phyloP scores from a whole-genome alignment of 2,113 vertebrate species.

The Balaeniceps rex region DNA sequence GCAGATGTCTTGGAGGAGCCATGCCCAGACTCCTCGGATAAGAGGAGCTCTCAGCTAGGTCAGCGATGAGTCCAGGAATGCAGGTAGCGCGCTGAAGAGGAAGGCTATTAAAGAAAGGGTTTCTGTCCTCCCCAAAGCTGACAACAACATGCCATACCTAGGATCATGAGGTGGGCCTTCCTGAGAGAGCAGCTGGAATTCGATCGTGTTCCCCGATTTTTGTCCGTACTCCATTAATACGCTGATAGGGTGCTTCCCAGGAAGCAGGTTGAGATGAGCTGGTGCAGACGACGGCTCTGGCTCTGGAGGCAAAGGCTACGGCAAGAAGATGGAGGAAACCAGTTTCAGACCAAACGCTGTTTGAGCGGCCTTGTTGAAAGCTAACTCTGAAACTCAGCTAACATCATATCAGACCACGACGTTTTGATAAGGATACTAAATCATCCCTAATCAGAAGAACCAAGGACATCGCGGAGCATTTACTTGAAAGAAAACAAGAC shows the following conservation, averaged over 20 bases:
- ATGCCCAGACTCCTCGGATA: background rate
- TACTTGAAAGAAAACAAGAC: background rate
- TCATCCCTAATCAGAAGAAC: too few species aligned
- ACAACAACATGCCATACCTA: slow-evolving; percentile 71
- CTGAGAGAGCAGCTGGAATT: slow-evolving; percentile 90
- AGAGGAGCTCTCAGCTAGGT: background rate
- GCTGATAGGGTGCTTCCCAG: slow-evolving; percentile 92
- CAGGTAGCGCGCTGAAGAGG: background rate
- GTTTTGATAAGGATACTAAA: too few species aligned
- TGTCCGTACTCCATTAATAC: slow-evolving; percentile 92
- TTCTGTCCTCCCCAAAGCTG: background rate
- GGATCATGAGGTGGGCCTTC: slow-evolving; percentile 94
- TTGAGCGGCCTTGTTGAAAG: background rate
- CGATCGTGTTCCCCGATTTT: slow-evolving; percentile 83
- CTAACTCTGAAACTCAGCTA: too few species aligned
- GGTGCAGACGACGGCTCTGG: slow-evolving; percentile 53
- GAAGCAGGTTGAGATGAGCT: slow-evolving; percentile 56
- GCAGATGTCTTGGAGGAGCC: background rate
- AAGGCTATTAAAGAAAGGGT: background rate
- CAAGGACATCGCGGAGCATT: too few species aligned
- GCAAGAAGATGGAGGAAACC: background rate
- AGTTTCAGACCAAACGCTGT: background rate
- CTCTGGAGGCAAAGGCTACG: slow-evolving; percentile 30
- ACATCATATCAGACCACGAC: too few species aligned
- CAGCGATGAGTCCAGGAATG: fast-evolving